Conservation (phyloP, 30 jellyfish, hydroid and myxozoan genomes). For the Pelagia noctiluca region DNA sequence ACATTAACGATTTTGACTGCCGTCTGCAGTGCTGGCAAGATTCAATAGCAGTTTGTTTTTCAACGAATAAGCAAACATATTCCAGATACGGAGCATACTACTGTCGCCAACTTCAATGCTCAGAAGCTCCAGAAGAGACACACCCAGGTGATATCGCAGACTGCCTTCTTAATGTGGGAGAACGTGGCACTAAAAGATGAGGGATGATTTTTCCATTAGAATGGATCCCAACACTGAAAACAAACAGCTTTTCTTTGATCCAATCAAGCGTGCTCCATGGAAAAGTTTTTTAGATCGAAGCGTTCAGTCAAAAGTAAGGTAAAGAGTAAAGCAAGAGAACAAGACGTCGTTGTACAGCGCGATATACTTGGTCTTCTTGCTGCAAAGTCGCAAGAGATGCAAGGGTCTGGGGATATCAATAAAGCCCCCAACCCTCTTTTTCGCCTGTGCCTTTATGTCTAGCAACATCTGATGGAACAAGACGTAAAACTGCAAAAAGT, state of each 20-base stretch:
- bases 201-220: conserved; percentile 25
- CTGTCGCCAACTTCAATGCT: conserved; percentile 33
- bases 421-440: no score
- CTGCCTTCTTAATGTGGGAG: conserved; percentile 26
- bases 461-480: no score
- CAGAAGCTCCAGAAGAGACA: no score
- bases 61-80: conserved; percentile 35
- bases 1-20: no score
- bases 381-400: no score
- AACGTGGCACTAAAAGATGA: conserved; percentile 49
- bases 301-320: no score
- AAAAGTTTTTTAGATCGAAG: conserved; percentile 12
- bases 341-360: no score
- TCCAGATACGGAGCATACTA: conserved; percentile 17
- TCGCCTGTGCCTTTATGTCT: no score
- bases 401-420: no score
- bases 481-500: no score
- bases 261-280: conserved; percentile 49
- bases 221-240: conserved; percentile 9
- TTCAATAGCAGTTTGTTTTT: conserved; percentile 41
- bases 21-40: conserved; percentile 32
- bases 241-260: conserved; percentile 30
- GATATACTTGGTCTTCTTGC: no score
- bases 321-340: no score
- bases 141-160: conserved; percentile 34